Base-by-base conservation (phyloP, 2,797 vertebrate genomes). In the Lepus oiostolus region DNA sequence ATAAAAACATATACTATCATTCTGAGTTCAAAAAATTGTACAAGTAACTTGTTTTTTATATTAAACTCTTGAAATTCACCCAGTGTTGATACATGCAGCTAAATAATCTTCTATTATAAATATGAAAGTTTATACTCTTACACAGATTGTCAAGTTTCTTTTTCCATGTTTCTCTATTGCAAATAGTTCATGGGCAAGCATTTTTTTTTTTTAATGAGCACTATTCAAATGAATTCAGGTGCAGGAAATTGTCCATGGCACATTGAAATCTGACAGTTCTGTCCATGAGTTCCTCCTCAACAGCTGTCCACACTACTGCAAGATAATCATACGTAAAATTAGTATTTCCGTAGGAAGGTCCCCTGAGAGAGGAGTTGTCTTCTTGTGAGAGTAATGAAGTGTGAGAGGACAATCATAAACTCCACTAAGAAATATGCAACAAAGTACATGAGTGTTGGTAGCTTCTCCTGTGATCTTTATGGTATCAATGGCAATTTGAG, bases 211-310 rank as follows among this genome's bases (percentile, higher is more conserved):
- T 70, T 76, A 97, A 95, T 93, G 92, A 85, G 54, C 67, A 19
- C 60, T 71, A 76, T 83, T 97, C 65, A 94, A 60, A 96, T 90
- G 88, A 88, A 82, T 32, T 94, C 90, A 94, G 67, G 90, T 90
- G 81, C 91, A 85, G 82, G 54, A 96, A 87, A 95, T 16, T 79
- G 74, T 93, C 58, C 30, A 24, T 21, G 38, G 47, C 68, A 93
- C 21, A 90, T 71, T 91, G 52, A 75, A 42, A 93, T 79, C 24
- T 88, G 79, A 85, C 47, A 85, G 1, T n/a, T 24, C 32, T 94
- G n/a, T 82, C 35, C 70, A 50, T 32, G 30, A 82, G 58, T 50
- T 76, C 86, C 83, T 88, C 89, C 92, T 94, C 85, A 88, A 95
- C 92, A 95, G 85, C 88, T 97, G 96, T 75, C 72, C 74, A 58